A percentile compares a stretch with the other conserved stretches of the same genome.
Conservation (phyloP, 2,888 invertebrate species). For the Clepsis dumicolana region DNA sequence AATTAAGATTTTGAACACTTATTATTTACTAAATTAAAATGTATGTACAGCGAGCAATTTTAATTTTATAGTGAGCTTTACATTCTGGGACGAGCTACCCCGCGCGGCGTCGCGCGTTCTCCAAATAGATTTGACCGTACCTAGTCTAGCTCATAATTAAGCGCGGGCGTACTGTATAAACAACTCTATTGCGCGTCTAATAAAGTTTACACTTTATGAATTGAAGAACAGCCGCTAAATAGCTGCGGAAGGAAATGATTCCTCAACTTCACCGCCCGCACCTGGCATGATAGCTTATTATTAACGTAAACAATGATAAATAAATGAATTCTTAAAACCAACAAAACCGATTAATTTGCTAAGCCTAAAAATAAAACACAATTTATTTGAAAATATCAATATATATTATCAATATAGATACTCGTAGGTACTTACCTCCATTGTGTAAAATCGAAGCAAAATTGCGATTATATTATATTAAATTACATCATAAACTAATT, state of each 20-base stretch:
- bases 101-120: slow-evolving; percentile 55
- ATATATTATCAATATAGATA: slow-evolving; percentile 79
- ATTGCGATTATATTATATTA: slow-evolving; percentile 79
- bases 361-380: slow-evolving; percentile 53
- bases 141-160: slow-evolving; percentile 59
- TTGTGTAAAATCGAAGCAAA: slow-evolving; percentile 69
- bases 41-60: slow-evolving; percentile 4
- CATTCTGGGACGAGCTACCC: slow-evolving; percentile 56
- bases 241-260: slow-evolving; percentile 64
- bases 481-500: slow-evolving; percentile 83
- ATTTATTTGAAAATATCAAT: slow-evolving; percentile 62
- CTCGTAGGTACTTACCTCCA: slow-evolving; percentile 68
- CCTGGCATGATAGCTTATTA: slow-evolving; percentile 37
- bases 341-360: not conserved
- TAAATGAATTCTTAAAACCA: not conserved
- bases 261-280: slow-evolving; percentile 56
- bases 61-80: slow-evolving; percentile 35
- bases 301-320: not conserved
- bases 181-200: slow-evolving; percentile 53
- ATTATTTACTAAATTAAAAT: not conserved
- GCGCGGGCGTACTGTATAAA: slow-evolving; percentile 47
- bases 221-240: slow-evolving; percentile 41
- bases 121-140: slow-evolving; percentile 74
- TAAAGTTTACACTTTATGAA: slow-evolving; percentile 52
- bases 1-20: not conserved